Percentiles rank a stretch among this genome's conserved stretches.
phyloP scores from a whole-genome alignment of 2,797 vertebrate species.

The Xerus rutilus region DNA sequence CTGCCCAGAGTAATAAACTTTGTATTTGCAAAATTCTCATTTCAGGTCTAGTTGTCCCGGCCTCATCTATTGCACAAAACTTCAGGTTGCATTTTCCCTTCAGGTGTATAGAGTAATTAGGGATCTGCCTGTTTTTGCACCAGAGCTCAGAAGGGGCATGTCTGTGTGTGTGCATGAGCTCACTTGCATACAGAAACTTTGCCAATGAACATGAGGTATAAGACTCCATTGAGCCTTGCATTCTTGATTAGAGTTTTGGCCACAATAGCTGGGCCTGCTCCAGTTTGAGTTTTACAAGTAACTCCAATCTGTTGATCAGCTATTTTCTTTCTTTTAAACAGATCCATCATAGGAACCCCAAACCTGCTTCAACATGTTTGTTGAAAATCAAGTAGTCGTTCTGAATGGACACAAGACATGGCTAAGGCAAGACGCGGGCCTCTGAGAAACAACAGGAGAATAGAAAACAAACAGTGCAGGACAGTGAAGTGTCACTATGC shows the following conservation, averaged over 20 bases:
- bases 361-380: not conserved
- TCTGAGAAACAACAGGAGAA: not conserved
- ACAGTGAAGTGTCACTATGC: too few relatives aligned
- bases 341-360: not conserved
- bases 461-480: not conserved
- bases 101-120: not conserved
- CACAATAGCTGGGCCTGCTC: not conserved
- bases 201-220: not conserved
- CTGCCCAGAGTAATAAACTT: slow-evolving; percentile 75
- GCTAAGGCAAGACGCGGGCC: not conserved
- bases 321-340: slow-evolving; percentile 47
- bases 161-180: accelerated
- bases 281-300: slow-evolving; percentile 46
- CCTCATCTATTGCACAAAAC: slow-evolving; percentile 17
- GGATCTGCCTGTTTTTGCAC: not conserved
- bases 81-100: not conserved
- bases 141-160: not conserved
- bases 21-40: slow-evolving; percentile 48
- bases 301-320: slow-evolving; percentile 24
- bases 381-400: not conserved
- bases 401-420: not conserved
- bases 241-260: slow-evolving; percentile 46
- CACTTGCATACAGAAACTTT: not conserved
- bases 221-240: not conserved
- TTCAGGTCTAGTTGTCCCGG: slow-evolving; percentile 24